Percentiles rank a stretch among this genome's conserved stretches.
phyloP scores from a whole-genome alignment of 2,113 vertebrate species.

The Embiotoca jacksoni region DNA sequence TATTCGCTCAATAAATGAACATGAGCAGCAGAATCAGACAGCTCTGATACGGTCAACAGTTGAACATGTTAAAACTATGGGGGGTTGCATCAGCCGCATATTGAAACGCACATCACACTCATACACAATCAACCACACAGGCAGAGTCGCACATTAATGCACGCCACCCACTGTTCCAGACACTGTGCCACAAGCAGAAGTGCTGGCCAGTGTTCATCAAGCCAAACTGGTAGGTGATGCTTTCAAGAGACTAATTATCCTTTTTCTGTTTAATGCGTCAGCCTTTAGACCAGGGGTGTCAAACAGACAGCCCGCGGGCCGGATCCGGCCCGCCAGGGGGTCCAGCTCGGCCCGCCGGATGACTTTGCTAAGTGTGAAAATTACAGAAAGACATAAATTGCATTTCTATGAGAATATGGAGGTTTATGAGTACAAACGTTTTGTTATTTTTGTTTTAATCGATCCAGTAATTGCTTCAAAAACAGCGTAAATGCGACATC shows the following conservation, averaged over 20 bases:
- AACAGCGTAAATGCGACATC: too few relatives aligned
- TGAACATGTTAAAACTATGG: slow-evolving; percentile 30
- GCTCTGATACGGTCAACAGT: slow-evolving; percentile 53
- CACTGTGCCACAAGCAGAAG: slow-evolving; percentile 18
- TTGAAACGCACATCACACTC: slow-evolving; percentile 7
- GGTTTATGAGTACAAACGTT: too few relatives aligned
- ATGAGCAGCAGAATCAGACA: slow-evolving; percentile 55
- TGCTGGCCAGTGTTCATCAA: slow-evolving; percentile 43
- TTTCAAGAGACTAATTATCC: background rate
- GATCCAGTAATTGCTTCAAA: too few relatives aligned
- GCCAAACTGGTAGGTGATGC: slow-evolving; percentile 27
- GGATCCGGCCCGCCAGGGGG: too few relatives aligned
- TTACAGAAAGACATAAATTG: too few relatives aligned
- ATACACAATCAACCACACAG: background rate
- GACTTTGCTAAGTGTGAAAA: too few relatives aligned
- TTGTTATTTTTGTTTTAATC: too few relatives aligned
- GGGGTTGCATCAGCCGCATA: slow-evolving; percentile 43
- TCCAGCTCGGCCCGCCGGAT: too few relatives aligned
- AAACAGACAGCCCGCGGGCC: too few relatives aligned
- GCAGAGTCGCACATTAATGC: slow-evolving; percentile 23
- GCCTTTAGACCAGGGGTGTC: too few relatives aligned
- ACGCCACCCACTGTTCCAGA: slow-evolving; percentile 40
- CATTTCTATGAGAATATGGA: too few relatives aligned
- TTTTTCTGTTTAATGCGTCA: background rate
- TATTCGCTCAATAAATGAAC: slow-evolving; percentile 70